Evolutionary conservation across 2,888 invertebrate species (phyloP), one percentile per base, ranked within the genome.

Genomic region (Sphaerophoria rueppellii): DNA sequence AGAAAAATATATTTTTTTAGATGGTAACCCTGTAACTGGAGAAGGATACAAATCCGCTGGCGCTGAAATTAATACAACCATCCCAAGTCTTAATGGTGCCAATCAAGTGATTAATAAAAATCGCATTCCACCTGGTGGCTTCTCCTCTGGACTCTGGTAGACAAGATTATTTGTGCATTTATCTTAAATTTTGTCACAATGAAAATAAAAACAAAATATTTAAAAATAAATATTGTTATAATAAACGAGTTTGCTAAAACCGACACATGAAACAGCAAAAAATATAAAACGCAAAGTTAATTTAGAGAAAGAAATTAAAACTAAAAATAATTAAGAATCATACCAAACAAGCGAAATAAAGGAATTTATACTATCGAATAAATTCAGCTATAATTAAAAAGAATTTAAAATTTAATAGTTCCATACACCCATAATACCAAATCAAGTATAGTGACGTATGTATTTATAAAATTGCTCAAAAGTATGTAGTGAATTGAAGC

Each of bases 1-100:
- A 67, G 54, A 24, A 35, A 76, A 69, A 69, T 34, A 2, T 16
- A 69, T 9, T 58, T 65, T 73, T 43, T 50, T 60, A 93, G 93
- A 93, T 90, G 93, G 93, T 58, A 93, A 93, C 88, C 93, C 93
- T 60, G 93, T 93, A 75, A 93, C 93, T 85, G 93, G 93, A 48
- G 92, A 92, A 87, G 93, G 93, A 60, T 93, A 93, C 89, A 92
- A 92, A 86, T 87, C 90, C 85, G 90, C 87, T 81, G 89, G 90
- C 67, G 89, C 87, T 78, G 91, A 90, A 78, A 90, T 90, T 40
- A 90, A 88, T 74, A 89, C 89, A 78, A 88, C 90, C 57, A 88
- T 89, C 78, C 89, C 90, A 85, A 88, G 88, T 67, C 86, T 89
- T 81, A 91, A 90, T 82, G 91, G 90, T 88, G 89, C 90, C 87